Conservation (phyloP, 2,888 invertebrate genomes). For the Erebia palarica region DNA sequence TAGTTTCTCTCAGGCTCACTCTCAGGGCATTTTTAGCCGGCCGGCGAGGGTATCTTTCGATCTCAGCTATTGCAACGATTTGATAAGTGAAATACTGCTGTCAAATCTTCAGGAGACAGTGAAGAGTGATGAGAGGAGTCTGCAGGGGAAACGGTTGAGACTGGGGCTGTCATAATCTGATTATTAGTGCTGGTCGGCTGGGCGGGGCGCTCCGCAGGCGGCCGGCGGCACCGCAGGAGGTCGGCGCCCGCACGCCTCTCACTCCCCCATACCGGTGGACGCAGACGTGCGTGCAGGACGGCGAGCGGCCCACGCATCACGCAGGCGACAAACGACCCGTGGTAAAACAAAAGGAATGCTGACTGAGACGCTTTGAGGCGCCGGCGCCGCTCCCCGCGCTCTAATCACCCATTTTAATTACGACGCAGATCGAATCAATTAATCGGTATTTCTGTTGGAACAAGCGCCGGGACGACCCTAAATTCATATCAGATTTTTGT, state of each 20-base stretch:
- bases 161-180: constrained; percentile 80
- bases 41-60: constrained; percentile 29
- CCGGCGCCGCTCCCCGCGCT: constrained; percentile 79
- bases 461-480: constrained; percentile 64
- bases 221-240: constrained; percentile 76
- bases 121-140: constrained; percentile 66
- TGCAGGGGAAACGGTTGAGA: constrained; percentile 57
- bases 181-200: constrained; percentile 74
- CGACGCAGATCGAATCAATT: constrained; percentile 83
- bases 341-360: constrained; percentile 83
- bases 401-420: constrained; percentile 83
- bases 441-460: constrained; percentile 81
- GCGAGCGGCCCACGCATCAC: constrained; percentile 56
- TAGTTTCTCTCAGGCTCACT: not conserved
- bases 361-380: constrained; percentile 82
- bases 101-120: constrained; percentile 61
- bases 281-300: constrained; percentile 51
- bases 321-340: constrained; percentile 82
- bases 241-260: constrained; percentile 76
- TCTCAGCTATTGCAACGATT: constrained; percentile 38
- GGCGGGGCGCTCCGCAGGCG: constrained; percentile 75
- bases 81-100: constrained; percentile 53
- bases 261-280: constrained; percentile 51
- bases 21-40: constrained; percentile 5
- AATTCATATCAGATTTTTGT: constrained; percentile 37